Conservation (phyloP, 2,797 vertebrate species). For the Acanthornis magna region DNA sequence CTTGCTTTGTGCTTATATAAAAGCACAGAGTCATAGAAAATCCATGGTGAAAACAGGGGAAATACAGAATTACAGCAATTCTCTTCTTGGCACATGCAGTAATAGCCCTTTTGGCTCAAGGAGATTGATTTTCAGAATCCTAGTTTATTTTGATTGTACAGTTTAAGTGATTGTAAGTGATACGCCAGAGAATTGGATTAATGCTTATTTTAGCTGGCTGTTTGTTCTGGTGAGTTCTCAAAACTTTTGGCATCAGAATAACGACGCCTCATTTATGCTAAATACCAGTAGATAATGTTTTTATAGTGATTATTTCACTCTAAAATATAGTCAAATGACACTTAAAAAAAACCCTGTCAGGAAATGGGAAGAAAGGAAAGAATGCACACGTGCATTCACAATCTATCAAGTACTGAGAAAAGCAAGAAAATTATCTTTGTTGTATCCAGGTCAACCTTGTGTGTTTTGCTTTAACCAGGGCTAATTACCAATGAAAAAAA, state of each 20-base stretch:
- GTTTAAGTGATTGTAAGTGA: not conserved
- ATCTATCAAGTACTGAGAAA: not conserved
- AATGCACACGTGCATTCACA: not conserved
- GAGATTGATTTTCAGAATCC: not conserved
- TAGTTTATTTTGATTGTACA: not conserved
- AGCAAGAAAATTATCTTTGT: not conserved
- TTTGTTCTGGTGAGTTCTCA: not conserved
- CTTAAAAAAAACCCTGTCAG: not conserved
- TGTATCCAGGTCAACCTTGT: not conserved
- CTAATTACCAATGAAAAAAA: slow-evolving; percentile 44
- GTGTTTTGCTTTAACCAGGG: slow-evolving; percentile 20
- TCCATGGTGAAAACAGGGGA: not conserved
- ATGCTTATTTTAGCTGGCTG: not conserved
- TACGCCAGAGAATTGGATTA: not conserved
- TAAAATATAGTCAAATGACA: not conserved
- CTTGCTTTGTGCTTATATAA: not conserved
- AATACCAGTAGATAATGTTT: not conserved
- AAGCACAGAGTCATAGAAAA: not conserved
- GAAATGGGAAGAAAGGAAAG: not conserved
- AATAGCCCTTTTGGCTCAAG: not conserved
- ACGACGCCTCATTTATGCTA: not conserved
- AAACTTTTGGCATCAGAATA: not conserved
- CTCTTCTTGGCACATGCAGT: not conserved
- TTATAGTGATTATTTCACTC: not conserved
- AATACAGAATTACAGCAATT: not conserved